Conservation (phyloP, 2,113 vertebrate species). For the Albula glossodonta region DNA sequence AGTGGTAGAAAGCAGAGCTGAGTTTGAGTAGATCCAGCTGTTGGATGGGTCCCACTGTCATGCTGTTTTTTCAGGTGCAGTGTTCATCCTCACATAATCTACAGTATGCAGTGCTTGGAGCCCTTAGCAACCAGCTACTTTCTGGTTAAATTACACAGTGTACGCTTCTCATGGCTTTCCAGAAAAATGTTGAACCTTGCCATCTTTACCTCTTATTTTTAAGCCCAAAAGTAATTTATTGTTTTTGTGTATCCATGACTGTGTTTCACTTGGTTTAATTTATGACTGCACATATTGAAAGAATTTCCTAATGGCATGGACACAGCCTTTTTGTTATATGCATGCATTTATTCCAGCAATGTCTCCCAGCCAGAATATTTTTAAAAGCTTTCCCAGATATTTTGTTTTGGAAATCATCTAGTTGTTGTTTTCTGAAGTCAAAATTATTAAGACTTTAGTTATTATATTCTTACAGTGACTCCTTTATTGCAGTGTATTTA, state of each 20-base stretch:
- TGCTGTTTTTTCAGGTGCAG: constrained; percentile 29
- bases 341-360: neutral
- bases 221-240: neutral
- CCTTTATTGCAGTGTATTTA: neutral
- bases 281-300: neutral
- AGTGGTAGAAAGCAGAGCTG: neutral
- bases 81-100: neutral
- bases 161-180: neutral
- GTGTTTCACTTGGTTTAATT: neutral
- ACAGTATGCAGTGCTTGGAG: neutral
- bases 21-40: neutral
- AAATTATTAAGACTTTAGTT: neutral
- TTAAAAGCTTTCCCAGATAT: neutral
- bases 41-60: neutral
- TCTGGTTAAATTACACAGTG: neutral
- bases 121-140: neutral
- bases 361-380: neutral
- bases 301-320: neutral
- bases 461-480: neutral
- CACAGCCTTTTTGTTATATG: neutral
- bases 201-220: neutral
- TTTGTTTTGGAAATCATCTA: neutral
- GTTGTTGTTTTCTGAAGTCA: neutral
- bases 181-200: neutral
- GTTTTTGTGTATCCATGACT: neutral